These are phyloP conservation scores for Gymnothorax javanicus DNA, from an alignment of 2,797 vertebrate species.

Conservation along the genomic window DNA sequence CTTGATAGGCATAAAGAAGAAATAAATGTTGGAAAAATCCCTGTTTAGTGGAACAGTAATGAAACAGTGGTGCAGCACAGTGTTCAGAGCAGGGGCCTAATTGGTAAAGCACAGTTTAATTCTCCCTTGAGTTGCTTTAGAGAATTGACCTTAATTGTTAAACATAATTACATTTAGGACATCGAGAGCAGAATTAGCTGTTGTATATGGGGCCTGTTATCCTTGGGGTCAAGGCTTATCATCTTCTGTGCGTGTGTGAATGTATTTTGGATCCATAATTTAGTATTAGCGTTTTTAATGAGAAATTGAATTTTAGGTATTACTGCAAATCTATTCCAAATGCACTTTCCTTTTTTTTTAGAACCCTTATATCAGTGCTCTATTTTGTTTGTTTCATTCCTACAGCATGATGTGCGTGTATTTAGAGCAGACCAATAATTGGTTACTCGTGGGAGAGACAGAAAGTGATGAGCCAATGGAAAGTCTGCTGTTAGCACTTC, in stretches of 20 bases:
- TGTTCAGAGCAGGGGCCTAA: not conserved
- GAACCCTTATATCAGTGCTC: not conserved
- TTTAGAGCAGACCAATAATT: not conserved
- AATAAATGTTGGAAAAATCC: not conserved
- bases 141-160: not conserved
- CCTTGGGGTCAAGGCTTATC: not conserved
- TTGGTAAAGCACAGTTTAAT: not conserved
- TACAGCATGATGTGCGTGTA: not conserved
- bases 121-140: not conserved
- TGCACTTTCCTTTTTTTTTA: not conserved
- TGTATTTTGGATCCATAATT: not conserved
- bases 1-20: not conserved
- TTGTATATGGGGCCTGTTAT: not conserved
- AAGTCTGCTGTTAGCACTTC: not conserved
- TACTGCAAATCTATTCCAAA: not conserved
- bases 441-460: not conserved
- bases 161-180: conserved; percentile 9
- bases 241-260: not conserved
- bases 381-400: not conserved
- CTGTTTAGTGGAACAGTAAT: not conserved
- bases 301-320: not conserved
- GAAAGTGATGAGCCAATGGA: not conserved
- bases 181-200: not conserved
- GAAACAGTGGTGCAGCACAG: not conserved
- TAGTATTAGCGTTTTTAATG: not conserved